Evolutionary conservation across 2,113 vertebrate species (phyloP), one percentile per base, ranked within the genome.

Genomic region (Megaceryle torquata): DNA sequence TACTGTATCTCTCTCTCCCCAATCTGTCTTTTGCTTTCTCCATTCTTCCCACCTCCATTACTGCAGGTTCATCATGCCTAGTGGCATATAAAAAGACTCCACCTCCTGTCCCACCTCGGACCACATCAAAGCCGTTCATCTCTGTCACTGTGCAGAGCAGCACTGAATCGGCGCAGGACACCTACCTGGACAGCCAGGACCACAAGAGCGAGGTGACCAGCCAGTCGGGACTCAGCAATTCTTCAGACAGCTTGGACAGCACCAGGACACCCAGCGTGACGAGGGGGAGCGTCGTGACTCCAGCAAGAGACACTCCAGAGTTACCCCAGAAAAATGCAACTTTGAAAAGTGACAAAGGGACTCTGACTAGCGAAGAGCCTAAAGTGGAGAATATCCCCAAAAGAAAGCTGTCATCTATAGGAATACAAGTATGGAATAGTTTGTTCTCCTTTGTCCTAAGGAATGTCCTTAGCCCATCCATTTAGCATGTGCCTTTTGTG

Each of bases 141-240:
- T 99, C 99, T 8, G 99, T 99, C 95, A 99, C 99, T 0, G 99
- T 99, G 77, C 99, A 99, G 98, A 99, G 99, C 98, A 99, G 99
- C 97, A 99, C 99, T 2, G 99, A 99, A 93, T 99, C 99, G 0
- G 99, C 99, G 4, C 99, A 99, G 98, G 99, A 99, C 98, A 99
- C 98, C 97, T 99, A 99, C 96, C 98, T 99, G 97, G 99, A 99
- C 96, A 98, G 98, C 96, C 99, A 99, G 93, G 99, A 99, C 93
- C 98, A 98, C 94, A 98, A 99, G 97, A 99, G 99, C 1, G 99
- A 99, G 94, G 98, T 98, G 97, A 99, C 99, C 92, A 99, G 99
- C 98, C 99, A 99, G 97, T 99, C 99, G 0, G 99, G 99, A 64
- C 99, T 99, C 96, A 99, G 99, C 98, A 99, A 99, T 91, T 99